Percentiles rank a stretch among this genome's conserved stretches.
phyloP scores from a whole-genome alignment of 2,888 invertebrate genomes.

The Protophormia terraenovae region DNA sequence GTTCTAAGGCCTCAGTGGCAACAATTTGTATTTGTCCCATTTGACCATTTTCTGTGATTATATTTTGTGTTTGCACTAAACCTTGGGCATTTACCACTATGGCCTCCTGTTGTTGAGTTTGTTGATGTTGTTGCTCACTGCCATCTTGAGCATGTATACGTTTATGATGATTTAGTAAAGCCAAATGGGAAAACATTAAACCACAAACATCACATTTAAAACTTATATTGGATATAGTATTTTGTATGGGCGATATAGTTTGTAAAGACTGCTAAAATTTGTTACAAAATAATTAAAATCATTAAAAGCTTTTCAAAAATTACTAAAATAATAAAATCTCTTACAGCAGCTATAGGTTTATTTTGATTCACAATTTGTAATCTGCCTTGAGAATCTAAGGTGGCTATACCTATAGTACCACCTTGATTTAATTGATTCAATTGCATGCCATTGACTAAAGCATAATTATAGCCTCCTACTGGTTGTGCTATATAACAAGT shows the following conservation, averaged over 20 bases:
- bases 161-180: conserved; percentile 92
- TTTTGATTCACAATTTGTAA: conserved; percentile 81
- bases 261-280: conserved; percentile 53
- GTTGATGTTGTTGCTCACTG: conserved; percentile 79
- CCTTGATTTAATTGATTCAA: conserved; percentile 82
- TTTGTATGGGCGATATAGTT: conserved; percentile 82
- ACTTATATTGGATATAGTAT: conserved; percentile 90
- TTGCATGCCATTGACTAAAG: conserved; percentile 92
- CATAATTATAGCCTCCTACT: conserved; percentile 88
- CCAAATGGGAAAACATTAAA: conserved; percentile 91
- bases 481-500: conserved; percentile 89
- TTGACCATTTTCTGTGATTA: conserved; percentile 80
- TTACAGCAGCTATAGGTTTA: conserved; percentile 80
- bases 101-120: conserved; percentile 78
- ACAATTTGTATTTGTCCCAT: conserved; percentile 84
- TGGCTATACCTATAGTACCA: conserved; percentile 82
- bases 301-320: neutral
- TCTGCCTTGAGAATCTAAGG: conserved; percentile 80
- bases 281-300: neutral
- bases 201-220: conserved; percentile 95
- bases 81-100: conserved; percentile 83
- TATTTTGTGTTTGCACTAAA: conserved; percentile 80
- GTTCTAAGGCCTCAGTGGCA: conserved; percentile 82
- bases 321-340: conserved; percentile 15
- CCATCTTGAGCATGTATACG: conserved; percentile 87